These are phyloP conservation scores for Meriones psammophilus DNA, from an alignment of 2,797 vertebrate genomes.

Conservation along the genomic window DNA sequence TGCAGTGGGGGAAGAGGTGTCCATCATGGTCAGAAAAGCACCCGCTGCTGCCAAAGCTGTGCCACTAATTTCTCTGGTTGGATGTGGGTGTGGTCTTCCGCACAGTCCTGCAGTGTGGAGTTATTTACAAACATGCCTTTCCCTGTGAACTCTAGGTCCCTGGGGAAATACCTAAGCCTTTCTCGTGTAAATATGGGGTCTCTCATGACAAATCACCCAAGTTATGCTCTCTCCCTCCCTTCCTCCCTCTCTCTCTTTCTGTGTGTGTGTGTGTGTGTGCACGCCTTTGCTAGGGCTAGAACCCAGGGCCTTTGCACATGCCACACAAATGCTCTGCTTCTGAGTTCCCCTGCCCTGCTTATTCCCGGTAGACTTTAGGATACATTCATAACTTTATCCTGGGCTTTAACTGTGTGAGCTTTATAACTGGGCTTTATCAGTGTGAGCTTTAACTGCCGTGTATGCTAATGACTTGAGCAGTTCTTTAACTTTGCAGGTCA, in stretches of 20 bases:
- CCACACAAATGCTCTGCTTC: background rate
- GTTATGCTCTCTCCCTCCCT: background rate
- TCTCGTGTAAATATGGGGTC: background rate
- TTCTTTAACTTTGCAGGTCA: background rate
- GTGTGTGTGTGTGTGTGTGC: background rate
- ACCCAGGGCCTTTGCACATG: background rate
- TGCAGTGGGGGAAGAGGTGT: too few relatives aligned
- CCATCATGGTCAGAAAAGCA: background rate
- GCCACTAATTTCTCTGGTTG: conserved; percentile 75
- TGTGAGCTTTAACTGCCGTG: background rate
- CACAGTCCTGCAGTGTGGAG: conserved; percentile 54
- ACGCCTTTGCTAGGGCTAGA: background rate
- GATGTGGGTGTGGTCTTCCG: conserved; percentile 38
- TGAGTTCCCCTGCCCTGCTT: background rate
- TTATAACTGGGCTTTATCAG: background rate
- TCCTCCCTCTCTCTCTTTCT: too few relatives aligned
- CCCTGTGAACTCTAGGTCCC: conserved; percentile 46
- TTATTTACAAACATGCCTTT: conserved; percentile 72
- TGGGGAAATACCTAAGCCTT: conserved; percentile 8
- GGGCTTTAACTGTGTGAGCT: background rate
- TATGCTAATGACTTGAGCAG: background rate
- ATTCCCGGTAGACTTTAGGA: background rate
- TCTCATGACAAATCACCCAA: background rate
- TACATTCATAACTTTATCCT: background rate
- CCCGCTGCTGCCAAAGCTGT: conserved; percentile 66